Evolutionary conservation across 2,113 vertebrate species (phyloP).

Genomic region (Cyrtonyx montezumae): DNA sequence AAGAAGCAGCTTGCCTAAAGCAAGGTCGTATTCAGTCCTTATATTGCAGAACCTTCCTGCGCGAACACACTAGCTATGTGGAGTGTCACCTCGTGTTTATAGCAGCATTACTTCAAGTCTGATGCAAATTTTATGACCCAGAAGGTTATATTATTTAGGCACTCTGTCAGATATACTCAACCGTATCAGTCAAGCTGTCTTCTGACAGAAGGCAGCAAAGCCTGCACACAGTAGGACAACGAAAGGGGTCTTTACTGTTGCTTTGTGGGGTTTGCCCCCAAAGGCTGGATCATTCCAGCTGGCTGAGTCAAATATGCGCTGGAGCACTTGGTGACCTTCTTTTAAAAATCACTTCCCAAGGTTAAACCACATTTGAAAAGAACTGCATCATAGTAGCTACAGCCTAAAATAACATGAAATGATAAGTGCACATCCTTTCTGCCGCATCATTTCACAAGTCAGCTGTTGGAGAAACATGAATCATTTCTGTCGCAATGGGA

Average conservation of each 20-base stretch:
- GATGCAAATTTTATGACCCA: slow-evolving; percentile 41
- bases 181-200: slow-evolving; percentile 7
- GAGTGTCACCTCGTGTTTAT: slow-evolving; percentile 28
- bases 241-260: neutral
- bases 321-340: neutral
- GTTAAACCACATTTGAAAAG: neutral
- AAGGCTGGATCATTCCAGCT: neutral
- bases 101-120: neutral
- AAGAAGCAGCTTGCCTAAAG: slow-evolving; percentile 35
- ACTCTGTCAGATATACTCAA: slow-evolving; percentile 21
- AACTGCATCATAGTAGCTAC: neutral
- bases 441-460: neutral
- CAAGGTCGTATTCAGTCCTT: slow-evolving; percentile 44
- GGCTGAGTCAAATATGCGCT: neutral
- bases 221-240: neutral
- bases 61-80: neutral
- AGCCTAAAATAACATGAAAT: neutral
- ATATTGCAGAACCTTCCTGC: neutral
- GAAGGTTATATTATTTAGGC: slow-evolving; percentile 30
- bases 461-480: neutral
- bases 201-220: neutral
- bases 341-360: neutral
- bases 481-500: neutral
- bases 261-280: neutral
- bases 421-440: neutral